Evolutionary conservation across 2,113 vertebrate genomes (phyloP), one percentile per base, ranked within the genome.

Genomic region (Dasypus novemcinctus): DNA sequence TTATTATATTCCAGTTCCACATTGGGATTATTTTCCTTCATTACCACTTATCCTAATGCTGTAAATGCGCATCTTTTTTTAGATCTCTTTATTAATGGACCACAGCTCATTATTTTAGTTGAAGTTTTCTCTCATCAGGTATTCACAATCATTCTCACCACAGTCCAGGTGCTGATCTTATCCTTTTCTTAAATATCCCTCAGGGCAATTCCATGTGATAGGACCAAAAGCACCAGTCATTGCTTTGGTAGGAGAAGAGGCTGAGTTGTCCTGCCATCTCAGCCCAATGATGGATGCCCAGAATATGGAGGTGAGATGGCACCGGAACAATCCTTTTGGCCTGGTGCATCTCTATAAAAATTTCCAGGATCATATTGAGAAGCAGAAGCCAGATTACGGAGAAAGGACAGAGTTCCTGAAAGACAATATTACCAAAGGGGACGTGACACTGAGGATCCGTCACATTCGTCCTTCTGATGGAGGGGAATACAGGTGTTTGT

Each of bases 231-330:
- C 29, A 57, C 18, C 86, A 33, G 13, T 82, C 63, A 31, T 25
- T 52, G 88, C 78, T 13, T 25, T 64, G 52, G 41, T 71, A 15
- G 89, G 74, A 5, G 76, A 63, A 78, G 91, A 95, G 14, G 76
- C 64, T 46, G 38, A 41, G 33, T 25, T 96, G 2, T 33, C 61
- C 7, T 96, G 87, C 25, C 63, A 57, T 43, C 75, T 95, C 18
- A 41, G 31, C 5, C 46, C 46, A 49, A 7, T 1, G 8, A 49
- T 49, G 46, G 46, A 49, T 49, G 46, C 11, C 8, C 46, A 49
- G 8, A 49, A 75, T 36, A 71, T 95, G 93, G 86, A 87, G 7
- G 76, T 95, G 41, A 31, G 11, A 29, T 96, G 93, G 96, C 38
- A 43, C 21, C 63, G 18, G 11, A 10, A 3, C 1, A 2, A 87